Base-by-base conservation (phyloP, 2,797 vertebrate species). In the Malurus leucopterus region DNA sequence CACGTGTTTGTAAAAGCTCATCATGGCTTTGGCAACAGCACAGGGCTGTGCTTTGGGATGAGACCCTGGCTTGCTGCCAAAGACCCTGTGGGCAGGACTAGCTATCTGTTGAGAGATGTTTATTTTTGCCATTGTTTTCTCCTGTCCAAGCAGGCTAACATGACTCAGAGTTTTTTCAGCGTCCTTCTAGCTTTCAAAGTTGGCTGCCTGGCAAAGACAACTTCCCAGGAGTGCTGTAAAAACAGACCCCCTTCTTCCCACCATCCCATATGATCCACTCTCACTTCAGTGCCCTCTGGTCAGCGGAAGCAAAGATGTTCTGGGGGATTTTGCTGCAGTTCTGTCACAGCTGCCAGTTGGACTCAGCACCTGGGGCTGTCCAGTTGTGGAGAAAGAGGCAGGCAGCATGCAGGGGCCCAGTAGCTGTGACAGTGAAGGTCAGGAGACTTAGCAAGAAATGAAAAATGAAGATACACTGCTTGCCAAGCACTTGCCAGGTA, bases 151-250 rank as follows among this genome's bases (percentile, higher is more conserved):
- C 92, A 89, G 79, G 51, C 91, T 94, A 63, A 93, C 8, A 1
- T 94, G 92, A 87, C 80, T 92, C 91, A 76, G 73, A 88, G 77
- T 85, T 94, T 88, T 91, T 85, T 92, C 84, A 92, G 47, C 0
- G 0, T 67, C 61, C 58, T 90, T 92, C 74, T 82, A 89, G 80
- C 72, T 95, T 94, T 92, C 14, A 2, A 83, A 89, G 69, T 78
- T 70, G 77, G 80, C 84, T 86, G 74, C 61, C 26, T 80, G 74
- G 88, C 89, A 94, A 65, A 85, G 84, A 67, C 77, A 93, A 43
- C 87, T 91, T 93, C 67, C 68, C 79, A 86, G 81, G 91, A 90
- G 61, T 23, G 32, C 85, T 92, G 83, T 93, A 67, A 80, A 90
- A 89, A 77, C 89, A 76, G 53, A 62, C 64, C 36, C 36, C 68